Base-by-base conservation (phyloP, 2,113 vertebrate species). In the Vulpes vulpes region DNA sequence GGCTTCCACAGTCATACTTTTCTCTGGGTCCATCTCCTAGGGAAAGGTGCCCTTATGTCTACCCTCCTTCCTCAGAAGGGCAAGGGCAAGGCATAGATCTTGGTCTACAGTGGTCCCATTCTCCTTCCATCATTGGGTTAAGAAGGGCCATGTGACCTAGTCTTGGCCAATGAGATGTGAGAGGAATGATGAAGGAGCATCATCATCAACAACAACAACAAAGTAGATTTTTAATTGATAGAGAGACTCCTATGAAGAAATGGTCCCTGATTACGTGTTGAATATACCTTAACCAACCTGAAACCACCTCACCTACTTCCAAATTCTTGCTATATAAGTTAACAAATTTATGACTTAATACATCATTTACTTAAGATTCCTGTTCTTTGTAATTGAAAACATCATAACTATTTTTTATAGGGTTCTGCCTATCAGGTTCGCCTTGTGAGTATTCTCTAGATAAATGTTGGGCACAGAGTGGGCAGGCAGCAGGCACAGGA, bases 311-410 rank as follows among this genome's bases (percentile, higher is more conserved):
- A 22, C 49, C 30, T 78, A 60, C 49, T 79, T 64, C 14, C 49
- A 87, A 32, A 86, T 73, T 82, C 57, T 80, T 80, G 25, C 19
- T 27, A 27, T 22, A 4, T 84, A 51, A 89, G 35, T 85, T 65
- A 82, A 78, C 62, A 38, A 60, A 22, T 14, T 27, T 25, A 79
- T 57, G 43, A 67, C 10, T 81, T 73, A 30, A 55, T 78, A 71
- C 15, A 65, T 51, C 74, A 64, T 64, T 78, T 83, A 67, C 65
- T 85, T 94, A 27, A 14, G 4, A 43, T 85, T 76, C 55, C 32
- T 93, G 25, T 60, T 91, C 64, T 93, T 85, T 92, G 51, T 85
- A 35, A 27, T n/a, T 69, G 38, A 92, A 95, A 82, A 51, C 49
- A 35, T 59, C 55, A 64, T 62, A 78, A 73, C 43, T 43, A 30